Percentiles rank a stretch among this genome's conserved stretches.
Conservation (phyloP, 2,113 vertebrate species). For the Psittacula cyanocephala region DNA sequence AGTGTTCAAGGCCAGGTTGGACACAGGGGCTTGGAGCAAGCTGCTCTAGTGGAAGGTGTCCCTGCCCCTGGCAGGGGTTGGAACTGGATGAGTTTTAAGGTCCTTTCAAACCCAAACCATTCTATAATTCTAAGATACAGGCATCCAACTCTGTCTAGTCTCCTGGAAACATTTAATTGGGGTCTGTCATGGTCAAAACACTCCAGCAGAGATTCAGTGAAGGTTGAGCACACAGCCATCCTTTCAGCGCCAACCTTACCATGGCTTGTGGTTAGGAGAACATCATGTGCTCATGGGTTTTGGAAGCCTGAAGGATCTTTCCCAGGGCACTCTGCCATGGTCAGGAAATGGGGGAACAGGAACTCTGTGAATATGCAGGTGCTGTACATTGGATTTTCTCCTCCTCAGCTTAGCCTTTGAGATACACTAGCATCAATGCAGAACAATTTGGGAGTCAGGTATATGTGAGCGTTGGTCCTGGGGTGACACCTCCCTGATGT, state of each 20-base stretch:
- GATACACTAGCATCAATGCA: not conserved
- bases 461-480: not conserved
- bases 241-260: not conserved
- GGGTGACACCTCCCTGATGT: not conserved
- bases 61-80: not conserved
- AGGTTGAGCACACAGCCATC: not conserved
- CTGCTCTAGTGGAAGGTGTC: not conserved
- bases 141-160: not conserved
- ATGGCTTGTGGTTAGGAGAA: not conserved
- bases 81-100: not conserved
- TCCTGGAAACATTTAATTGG: rapidly evolving
- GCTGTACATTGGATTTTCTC: not conserved
- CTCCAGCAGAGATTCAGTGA: not conserved
- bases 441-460: not conserved
- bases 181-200: not conserved
- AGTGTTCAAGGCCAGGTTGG: too few relatives aligned
- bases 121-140: not conserved
- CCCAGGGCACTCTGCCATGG: not conserved
- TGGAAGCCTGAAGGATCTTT: not conserved
- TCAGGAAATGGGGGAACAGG: not conserved
- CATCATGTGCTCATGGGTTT: rapidly evolving
- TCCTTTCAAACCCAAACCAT: not conserved
- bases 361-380: not conserved
- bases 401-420: not conserved
- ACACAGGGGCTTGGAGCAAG: not conserved